Percentiles rank a stretch among this genome's conserved stretches.
phyloP scores from a whole-genome alignment of 2,113 vertebrate genomes.

The Nyctereutes procyonoides region DNA sequence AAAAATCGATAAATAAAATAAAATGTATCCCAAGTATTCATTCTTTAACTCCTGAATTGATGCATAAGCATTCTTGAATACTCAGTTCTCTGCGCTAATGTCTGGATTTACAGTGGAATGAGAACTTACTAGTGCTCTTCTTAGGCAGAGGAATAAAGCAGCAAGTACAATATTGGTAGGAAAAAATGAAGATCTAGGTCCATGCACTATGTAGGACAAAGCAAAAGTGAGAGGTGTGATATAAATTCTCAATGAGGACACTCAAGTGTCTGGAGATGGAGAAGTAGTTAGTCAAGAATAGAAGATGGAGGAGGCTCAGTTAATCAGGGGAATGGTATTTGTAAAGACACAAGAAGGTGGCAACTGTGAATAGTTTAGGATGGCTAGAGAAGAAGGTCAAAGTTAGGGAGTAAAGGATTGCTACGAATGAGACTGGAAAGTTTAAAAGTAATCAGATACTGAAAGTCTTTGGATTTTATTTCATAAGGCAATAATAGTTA shows the following conservation, averaged over 20 bases:
- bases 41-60: neutral
- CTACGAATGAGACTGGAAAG: neutral
- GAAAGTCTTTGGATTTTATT: neutral
- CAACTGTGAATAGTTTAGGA: neutral
- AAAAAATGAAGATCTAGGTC: neutral
- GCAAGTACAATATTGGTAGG: neutral
- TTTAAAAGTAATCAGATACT: neutral
- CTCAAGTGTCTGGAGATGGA: neutral
- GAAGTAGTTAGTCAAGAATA: neutral
- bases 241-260: neutral
- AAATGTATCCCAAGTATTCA: neutral
- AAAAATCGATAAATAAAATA: neutral
- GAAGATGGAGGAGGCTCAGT: neutral
- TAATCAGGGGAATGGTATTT: neutral
- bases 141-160: neutral
- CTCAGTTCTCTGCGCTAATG: neutral
- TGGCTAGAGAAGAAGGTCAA: neutral
- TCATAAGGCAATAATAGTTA: neutral
- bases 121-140: neutral
- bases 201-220: neutral
- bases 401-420: neutral
- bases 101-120: neutral
- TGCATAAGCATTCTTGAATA: neutral
- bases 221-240: neutral
- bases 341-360: neutral